Evolutionary conservation across 2,797 vertebrate species (phyloP), one percentile per base, ranked within the genome.

Genomic region (Mus minutoides): DNA sequence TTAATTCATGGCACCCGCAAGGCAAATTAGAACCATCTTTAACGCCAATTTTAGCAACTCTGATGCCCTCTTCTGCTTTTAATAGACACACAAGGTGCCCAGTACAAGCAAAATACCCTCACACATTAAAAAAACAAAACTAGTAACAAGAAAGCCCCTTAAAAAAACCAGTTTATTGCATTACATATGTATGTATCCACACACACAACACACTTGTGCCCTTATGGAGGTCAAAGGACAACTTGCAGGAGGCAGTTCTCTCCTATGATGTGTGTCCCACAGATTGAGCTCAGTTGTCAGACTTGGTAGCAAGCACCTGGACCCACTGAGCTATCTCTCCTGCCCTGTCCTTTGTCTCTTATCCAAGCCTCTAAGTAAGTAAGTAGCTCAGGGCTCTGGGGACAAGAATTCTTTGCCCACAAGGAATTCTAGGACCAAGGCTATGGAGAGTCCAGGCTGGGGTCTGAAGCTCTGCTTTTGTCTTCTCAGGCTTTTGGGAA

Each of bases 401-500:
- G 21, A 64, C 46, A 6, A 31, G 73, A 31, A 52, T 8, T 0
- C 19, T 0, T 0, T 7, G 0, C 52, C 58, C 67, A 9, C 29
- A 40, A 58, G 79, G 37, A 34, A 12, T 43, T 21, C 26, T 5
- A 0, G 7, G 71, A 54, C 90, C 64, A 21, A 12, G 49, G 90
- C 79, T 31, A 0, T 62, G 13, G 67, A 60, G n/a, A n/a, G 34
- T 9, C 37, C 11, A 29, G 22, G 31, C n/a, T 43, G 34, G 19
- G 1, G 3, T 60, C 90, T 96, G 78, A 89, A 77, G 77, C 92
- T 19, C 87, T 1, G 73, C 84, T 89, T 93, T 77, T 97, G 37
- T 98, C 96, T 90, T 54, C 54, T 9, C 98, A 99, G 99, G 99
- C 99, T 31, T 99, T 99, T 90, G 99, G 99, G 86, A 99, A 99